Conservation (phyloP, 2,888 invertebrate species). For the Pammene fasciana region DNA sequence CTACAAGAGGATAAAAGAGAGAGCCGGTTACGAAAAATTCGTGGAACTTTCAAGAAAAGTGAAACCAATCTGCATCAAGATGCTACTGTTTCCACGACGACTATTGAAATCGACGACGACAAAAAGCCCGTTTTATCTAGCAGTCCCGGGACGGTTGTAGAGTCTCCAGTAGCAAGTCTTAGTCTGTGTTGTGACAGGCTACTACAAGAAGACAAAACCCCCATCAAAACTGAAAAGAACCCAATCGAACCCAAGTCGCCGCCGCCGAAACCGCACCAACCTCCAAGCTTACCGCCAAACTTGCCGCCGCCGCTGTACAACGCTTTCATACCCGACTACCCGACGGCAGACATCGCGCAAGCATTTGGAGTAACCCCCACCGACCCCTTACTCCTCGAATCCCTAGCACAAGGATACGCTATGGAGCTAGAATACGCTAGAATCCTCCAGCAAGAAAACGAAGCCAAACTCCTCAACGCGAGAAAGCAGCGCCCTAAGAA, state of each 20-base stretch:
- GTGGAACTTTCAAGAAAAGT: slow-evolving; percentile 69
- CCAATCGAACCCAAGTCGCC: slow-evolving; percentile 19
- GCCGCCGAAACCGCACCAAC: slow-evolving; percentile 36
- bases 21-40: slow-evolving; percentile 74
- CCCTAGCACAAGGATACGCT: slow-evolving; percentile 81
- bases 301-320: slow-evolving; percentile 49
- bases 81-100: slow-evolving; percentile 83
- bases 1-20: slow-evolving; percentile 66
- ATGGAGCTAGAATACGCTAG: slow-evolving; percentile 88
- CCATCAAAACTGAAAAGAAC: slow-evolving; percentile 47
- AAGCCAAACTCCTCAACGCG: slow-evolving; percentile 85
- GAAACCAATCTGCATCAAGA: slow-evolving; percentile 76
- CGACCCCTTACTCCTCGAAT: slow-evolving; percentile 77
- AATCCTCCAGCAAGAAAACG: slow-evolving; percentile 88
- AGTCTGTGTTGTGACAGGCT: slow-evolving; percentile 71
- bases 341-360: slow-evolving; percentile 73
- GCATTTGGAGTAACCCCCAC: slow-evolving; percentile 75
- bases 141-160: slow-evolving; percentile 43
- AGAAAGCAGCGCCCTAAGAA: slow-evolving; percentile 94
- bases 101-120: slow-evolving; percentile 61
- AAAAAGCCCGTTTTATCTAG: slow-evolving; percentile 44
- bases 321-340: slow-evolving; percentile 67
- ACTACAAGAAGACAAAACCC: slow-evolving; percentile 55
- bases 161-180: slow-evolving; percentile 72
- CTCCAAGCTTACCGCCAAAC: slow-evolving; percentile 33